Conservation (phyloP, 2,113 vertebrate genomes). For the Paradoxurus hermaphroditus region DNA sequence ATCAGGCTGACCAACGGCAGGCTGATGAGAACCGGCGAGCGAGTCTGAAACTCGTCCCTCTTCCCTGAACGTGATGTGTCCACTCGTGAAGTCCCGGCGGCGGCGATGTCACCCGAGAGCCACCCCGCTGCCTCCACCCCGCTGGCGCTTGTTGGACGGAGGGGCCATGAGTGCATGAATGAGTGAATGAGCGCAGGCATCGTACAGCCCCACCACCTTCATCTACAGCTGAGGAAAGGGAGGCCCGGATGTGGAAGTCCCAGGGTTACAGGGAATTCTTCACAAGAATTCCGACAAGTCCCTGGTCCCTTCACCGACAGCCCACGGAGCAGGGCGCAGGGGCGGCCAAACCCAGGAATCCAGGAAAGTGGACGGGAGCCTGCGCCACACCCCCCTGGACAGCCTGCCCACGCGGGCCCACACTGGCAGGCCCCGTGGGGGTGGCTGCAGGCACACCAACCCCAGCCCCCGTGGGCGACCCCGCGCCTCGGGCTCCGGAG, state of each 20-base stretch:
- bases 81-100: fast-evolving
- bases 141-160: background rate
- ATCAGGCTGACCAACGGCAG: fast-evolving
- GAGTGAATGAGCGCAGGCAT: fast-evolving
- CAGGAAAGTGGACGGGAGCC: background rate
- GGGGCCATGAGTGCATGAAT: fast-evolving
- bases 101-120: fast-evolving
- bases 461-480: fast-evolving
- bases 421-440: no score
- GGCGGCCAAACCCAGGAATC: fast-evolving
- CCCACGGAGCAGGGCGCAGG: fast-evolving
- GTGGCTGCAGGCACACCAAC: fast-evolving
- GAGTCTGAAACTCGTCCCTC: no score
- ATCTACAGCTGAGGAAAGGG: background rate
- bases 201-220: fast-evolving
- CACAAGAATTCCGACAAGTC: background rate
- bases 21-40: fast-evolving
- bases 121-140: fast-evolving
- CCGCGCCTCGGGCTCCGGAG: fast-evolving
- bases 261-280: background rate
- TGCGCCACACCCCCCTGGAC: background rate
- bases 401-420: background rate
- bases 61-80: fast-evolving
- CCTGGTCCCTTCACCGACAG: background rate
- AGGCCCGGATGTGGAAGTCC: fast-evolving